A percentile compares a stretch with the other conserved stretches of the same genome.
These are phyloP conservation scores for Diceros bicornis DNA, from an alignment of 2,797 vertebrate species.

Conservation along the genomic window DNA sequence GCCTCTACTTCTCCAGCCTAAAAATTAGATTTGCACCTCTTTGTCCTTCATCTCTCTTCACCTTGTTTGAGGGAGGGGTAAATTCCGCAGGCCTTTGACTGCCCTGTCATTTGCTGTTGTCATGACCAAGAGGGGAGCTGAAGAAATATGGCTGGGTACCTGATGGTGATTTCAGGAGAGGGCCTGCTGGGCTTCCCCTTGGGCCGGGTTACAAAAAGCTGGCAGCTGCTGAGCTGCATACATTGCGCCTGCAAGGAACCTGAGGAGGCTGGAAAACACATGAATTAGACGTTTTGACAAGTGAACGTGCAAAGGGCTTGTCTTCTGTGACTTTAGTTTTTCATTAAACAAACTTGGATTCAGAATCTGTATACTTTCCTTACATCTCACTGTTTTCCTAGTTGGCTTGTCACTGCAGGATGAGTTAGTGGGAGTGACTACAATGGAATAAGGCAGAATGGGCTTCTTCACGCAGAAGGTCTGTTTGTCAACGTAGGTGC, in stretches of 20 bases:
- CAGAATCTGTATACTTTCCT: background rate
- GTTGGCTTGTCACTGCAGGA: background rate
- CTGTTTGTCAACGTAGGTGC: background rate
- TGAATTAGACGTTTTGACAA: slow-evolving; percentile 27
- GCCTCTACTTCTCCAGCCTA: background rate
- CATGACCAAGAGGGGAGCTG: background rate
- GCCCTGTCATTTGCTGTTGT: slow-evolving; percentile 5
- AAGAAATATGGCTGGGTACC: background rate
- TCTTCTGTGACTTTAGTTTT: slow-evolving; percentile 51
- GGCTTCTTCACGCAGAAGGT: no score
- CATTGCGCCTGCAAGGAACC: background rate
- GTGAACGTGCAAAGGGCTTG: background rate
- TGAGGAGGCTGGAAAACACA: slow-evolving; percentile 20
- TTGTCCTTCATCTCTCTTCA: background rate
- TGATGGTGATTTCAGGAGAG: background rate
- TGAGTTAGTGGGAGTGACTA: background rate
- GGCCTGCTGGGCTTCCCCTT: background rate
- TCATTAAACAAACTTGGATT: slow-evolving; percentile 49
- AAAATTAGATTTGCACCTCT: background rate
- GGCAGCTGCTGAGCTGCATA: background rate
- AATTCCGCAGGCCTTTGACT: background rate
- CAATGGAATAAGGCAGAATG: background rate
- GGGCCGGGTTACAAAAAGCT: background rate
- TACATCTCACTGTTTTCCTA: background rate
- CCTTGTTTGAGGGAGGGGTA: background rate